Percentiles rank a stretch among this genome's conserved stretches.
phyloP scores from a whole-genome alignment of 2,113 vertebrate genomes.

The Sciurus niger region DNA sequence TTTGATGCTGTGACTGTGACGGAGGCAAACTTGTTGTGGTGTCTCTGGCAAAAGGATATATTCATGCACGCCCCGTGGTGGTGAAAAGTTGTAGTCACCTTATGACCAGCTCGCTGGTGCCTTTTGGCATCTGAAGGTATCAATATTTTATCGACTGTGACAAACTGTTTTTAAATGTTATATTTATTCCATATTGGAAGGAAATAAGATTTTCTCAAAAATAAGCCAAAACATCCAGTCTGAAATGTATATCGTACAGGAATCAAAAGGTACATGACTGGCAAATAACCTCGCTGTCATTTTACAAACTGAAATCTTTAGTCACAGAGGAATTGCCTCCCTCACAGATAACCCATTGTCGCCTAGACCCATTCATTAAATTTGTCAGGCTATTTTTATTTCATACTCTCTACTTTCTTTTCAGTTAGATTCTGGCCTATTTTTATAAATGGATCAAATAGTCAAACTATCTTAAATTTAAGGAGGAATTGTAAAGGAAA shows the following conservation, averaged over 20 bases:
- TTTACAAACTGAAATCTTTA: neutral
- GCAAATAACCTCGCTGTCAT: neutral
- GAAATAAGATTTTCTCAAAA: constrained; percentile 31
- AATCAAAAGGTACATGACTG: neutral
- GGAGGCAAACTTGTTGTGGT: no score
- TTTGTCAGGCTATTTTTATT: neutral
- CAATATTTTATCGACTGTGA: constrained; percentile 13
- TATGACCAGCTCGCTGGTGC: neutral
- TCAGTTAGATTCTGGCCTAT: neutral
- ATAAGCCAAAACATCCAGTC: neutral
- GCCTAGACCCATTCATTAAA: neutral
- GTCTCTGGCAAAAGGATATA: no score
- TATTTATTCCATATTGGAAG: neutral
- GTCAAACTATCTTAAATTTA: neutral
- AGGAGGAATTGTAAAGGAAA: neutral
- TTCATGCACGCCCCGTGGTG: neutral
- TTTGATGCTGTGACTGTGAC: neutral
- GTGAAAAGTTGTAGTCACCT: neutral
- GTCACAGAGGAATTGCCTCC: neutral
- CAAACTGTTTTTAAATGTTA: neutral
- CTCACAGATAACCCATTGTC: neutral
- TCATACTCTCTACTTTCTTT: neutral
- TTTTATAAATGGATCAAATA: neutral
- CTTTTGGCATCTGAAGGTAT: neutral
- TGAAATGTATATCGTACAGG: neutral